phyloP scores from a whole-genome alignment of 2,888 invertebrate species.

The Selenia dentaria region DNA sequence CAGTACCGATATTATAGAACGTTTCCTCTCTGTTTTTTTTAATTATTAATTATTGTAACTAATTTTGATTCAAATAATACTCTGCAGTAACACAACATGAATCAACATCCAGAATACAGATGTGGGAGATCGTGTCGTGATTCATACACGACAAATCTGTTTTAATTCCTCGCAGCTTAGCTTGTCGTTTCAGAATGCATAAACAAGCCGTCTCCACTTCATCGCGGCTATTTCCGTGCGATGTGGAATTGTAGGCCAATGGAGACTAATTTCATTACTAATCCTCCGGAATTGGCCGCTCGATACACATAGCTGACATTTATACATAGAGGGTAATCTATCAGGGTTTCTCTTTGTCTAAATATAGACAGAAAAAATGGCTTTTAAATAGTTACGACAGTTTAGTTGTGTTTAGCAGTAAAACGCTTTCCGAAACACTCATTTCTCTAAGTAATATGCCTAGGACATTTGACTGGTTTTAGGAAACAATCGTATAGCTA shows the following conservation, averaged over 20 bases:
- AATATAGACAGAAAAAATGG: constrained; percentile 9
- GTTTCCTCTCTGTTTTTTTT: too few relatives aligned
- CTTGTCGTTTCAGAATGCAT: constrained; percentile 20
- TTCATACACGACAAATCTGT: constrained; percentile 32
- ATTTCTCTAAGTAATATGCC: too few relatives aligned
- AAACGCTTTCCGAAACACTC: too few relatives aligned
- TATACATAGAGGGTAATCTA: constrained; percentile 19
- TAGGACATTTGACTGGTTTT: too few relatives aligned
- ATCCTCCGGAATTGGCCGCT: constrained; percentile 26
- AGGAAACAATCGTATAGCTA: too few relatives aligned
- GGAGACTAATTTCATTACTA: constrained; percentile 35
- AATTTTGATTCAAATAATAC: too few relatives aligned
- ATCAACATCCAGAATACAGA: constrained; percentile 28
- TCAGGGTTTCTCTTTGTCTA: constrained; percentile 18
- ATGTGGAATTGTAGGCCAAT: constrained; percentile 24
- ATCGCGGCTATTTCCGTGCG: constrained; percentile 29
- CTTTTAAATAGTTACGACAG: not conserved
- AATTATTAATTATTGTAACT: too few relatives aligned
- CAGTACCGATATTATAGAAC: too few relatives aligned
- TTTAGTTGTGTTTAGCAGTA: too few relatives aligned
- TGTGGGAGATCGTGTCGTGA: constrained; percentile 22
- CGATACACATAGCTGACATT: constrained; percentile 6
- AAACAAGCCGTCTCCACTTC: constrained; percentile 26
- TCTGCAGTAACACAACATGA: too few relatives aligned
- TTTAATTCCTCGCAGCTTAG: constrained; percentile 23